Percentiles rank a stretch among this genome's conserved stretches.
These are phyloP conservation scores for Anthonomus grandis DNA, from an alignment of 1,140 invertebrate species.

Conservation along the genomic window DNA sequence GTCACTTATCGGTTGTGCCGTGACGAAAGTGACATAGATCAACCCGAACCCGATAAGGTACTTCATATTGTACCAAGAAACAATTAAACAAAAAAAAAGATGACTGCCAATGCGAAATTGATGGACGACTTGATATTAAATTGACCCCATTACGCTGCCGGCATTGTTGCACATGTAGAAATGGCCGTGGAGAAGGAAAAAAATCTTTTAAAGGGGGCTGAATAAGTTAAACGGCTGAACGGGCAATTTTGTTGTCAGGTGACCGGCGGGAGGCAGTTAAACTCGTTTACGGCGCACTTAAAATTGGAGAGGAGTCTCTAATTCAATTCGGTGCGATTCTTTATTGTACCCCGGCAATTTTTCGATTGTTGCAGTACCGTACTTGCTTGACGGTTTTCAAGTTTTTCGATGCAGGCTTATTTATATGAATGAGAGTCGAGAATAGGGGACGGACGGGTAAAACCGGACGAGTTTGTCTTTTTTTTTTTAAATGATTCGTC, in stretches of 20 bases:
- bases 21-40: not conserved
- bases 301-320: constrained; percentile 1
- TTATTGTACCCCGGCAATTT: constrained; percentile 1
- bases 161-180: too few relatives aligned
- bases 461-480: not conserved
- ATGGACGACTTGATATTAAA: too few relatives aligned
- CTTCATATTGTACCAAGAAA: constrained; percentile 16
- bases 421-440: constrained; percentile 10
- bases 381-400: constrained; percentile 9
- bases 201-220: too few relatives aligned
- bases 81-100: not conserved
- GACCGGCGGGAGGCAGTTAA: not conserved
- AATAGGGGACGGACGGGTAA: constrained; percentile 8
- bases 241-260: constrained; percentile 1
- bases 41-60: constrained; percentile 7
- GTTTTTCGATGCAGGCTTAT: constrained; percentile 5
- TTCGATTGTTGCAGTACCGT: constrained; percentile 6
- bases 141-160: too few relatives aligned
- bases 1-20: constrained; percentile 11
- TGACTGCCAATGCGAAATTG: too few relatives aligned
- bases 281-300: not conserved
- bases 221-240: too few relatives aligned
- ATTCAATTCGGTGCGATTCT: not conserved
- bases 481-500: not conserved
- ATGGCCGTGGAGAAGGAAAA: too few relatives aligned